phyloP scores from a whole-genome alignment of 2,888 invertebrate species.

The Taenaris catops region DNA sequence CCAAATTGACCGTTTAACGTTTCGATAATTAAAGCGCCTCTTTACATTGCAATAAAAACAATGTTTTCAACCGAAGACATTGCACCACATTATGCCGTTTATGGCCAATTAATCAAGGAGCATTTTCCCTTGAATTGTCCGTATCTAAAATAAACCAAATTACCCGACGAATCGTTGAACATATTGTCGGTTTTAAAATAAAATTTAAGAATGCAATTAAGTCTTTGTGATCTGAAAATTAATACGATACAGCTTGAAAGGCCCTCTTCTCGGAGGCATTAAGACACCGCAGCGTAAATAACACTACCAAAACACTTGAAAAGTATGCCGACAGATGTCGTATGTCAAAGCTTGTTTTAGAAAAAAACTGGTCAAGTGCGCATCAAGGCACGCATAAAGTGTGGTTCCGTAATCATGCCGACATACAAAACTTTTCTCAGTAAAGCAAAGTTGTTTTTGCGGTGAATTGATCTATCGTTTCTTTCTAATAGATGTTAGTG shows the following conservation, averaged over 20 bases:
- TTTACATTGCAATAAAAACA: conserved; percentile 56
- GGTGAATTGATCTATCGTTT: no score
- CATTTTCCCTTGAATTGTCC: conserved; percentile 40
- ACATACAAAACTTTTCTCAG: no score
- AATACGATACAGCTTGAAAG: conserved; percentile 51
- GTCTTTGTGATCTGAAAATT: conserved; percentile 62
- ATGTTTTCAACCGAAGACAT: conserved; percentile 24
- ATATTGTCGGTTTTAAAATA: conserved; percentile 67
- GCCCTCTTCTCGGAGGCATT: conserved; percentile 50
- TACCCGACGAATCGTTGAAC: conserved; percentile 38
- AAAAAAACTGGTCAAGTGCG: no score
- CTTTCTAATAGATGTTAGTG: no score
- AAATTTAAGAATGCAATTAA: conserved; percentile 68
- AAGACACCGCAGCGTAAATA: conserved; percentile 58
- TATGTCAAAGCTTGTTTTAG: conserved; percentile 29
- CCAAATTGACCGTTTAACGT: conserved; percentile 41
- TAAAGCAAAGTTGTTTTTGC: no score
- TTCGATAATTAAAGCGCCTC: conserved; percentile 56
- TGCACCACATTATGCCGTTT: conserved; percentile 52
- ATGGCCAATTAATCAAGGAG: conserved; percentile 54
- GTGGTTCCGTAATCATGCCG: no score
- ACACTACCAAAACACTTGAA: conserved; percentile 36
- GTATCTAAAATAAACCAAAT: conserved; percentile 39
- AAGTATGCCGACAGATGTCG: conserved; percentile 35
- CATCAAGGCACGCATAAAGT: no score